Base-by-base conservation (phyloP, 2,113 vertebrate genomes). In the Neogobius melanostomus region DNA sequence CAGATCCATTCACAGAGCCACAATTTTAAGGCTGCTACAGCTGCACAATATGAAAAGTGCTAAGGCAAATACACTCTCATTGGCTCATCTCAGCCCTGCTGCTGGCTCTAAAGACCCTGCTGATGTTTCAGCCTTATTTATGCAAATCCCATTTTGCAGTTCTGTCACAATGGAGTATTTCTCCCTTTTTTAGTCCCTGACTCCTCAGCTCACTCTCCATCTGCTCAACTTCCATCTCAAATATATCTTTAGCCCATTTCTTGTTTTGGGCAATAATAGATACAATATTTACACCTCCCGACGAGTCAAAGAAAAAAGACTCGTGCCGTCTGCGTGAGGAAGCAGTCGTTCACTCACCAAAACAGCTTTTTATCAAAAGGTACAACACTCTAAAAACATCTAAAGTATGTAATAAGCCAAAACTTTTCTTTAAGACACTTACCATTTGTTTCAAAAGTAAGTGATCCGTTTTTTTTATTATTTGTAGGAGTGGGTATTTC, bases 141-240 rank as follows among this genome's bases (percentile, higher is more conserved):
- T 92, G 91, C 88, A 92, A 92, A 93, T 92, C 89, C 90, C 70
- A 90, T 91, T 92, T 89, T 90, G 86, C 89, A 91, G 87, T 87
- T 85, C 84, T 88, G 82, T 87, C 88, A 90, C 87, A 91, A 92
- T 85, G 80, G 84, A 90, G 87, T 81, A 74, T 80, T 77, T 73
- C 87, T 81, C 77, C 67, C 80, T 51, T 71, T 72, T 75, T 73
- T 72, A 11, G 66, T 71, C 80, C 72, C 66, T 50, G 59, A 48
- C 76, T 21, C 21, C 21, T 21, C 21, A 21, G 21, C 78, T 50
- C 67, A 7, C 79, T 71, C 73, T 76, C 74, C 54, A 66, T 87
- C 85, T 83, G 84, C 84, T 86, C 36, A 7, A 74, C 76, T 68
- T 86, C 87, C 79, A 87, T 89, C 84, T 86, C 86, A 54, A 87